Evolutionary conservation across 2,888 invertebrate species (phyloP), one percentile per base, ranked within the genome.

Genomic region (Pemphredon lugubris): DNA sequence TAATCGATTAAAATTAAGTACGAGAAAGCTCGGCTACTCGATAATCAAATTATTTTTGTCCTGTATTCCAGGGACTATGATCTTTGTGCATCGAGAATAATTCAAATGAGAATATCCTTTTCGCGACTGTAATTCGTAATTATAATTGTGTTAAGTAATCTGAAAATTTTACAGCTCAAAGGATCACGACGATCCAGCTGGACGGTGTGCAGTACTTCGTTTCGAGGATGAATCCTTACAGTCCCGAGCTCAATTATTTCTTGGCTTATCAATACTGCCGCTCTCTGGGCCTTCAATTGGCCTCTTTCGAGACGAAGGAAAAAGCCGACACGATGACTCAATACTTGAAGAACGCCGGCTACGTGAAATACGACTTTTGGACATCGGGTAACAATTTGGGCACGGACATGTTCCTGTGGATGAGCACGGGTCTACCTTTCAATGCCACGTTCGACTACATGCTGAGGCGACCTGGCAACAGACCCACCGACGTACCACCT

Each of bases 381-480:
- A 96, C 96, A 84, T 96, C 96, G 65, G 96, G 96, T 70, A 96
- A 96, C 90, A 94, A 95, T 82, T 91, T 96, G 65, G 96, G 96
- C 32, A 96, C 96, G 13, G 95, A 95, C 85, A 96, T 96, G 95
- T 94, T 95, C 90, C 91, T 96, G 66, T 96, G 96, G 96, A 96
- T 96, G 96, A 96, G 96, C 88, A 95, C 96, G 32, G 96, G 96
- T 11, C 90, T 96, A 68, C 96, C 96, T 32, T 96, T 96, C 91
- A 96, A 96, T 90, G 94, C 95, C 20, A 96, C 96, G n/a, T 96
- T 96, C 90, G 95, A 95, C 90, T 95, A 95, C 89, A 95, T 96
- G 93, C 91, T 91, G 83, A 92, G 94, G 84, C 88, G 91, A 70
- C 86, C 91, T 16, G 86, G 86, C 58, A 92, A 91, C 75, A 91